Base-by-base conservation (phyloP, 2,797 vertebrate species). In the Acridotheres tristis region DNA sequence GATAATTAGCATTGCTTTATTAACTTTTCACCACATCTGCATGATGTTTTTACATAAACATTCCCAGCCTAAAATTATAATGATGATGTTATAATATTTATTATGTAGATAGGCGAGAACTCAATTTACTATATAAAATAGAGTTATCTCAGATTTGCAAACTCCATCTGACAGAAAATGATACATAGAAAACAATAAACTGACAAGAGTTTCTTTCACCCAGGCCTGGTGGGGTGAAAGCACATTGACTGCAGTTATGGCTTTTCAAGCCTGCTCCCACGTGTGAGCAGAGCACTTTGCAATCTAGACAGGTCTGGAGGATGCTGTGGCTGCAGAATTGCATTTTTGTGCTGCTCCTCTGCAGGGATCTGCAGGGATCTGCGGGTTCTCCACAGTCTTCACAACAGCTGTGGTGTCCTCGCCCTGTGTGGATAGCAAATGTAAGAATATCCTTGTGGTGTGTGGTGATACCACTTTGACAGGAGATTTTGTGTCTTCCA, bases 1-100 rank as follows among this genome's bases (percentile, higher is more conserved):
- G 96, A 80, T 95, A 92, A 96, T 97, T 96, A 97, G 58, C 67
- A 45, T 75, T 0, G 5, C 92, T 95, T 95, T 97, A 96, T 95
- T 94, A 91, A 89, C 83, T 62, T 96, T 88, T 81, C 91, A 65
- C 88, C 85, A 94, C 94, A 96, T 94, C 97, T 96, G 96, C 94
- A 92, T 2, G 0, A 43, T 57, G 67, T 88, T 95, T 85, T 78
- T 87, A 54, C 67, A 94, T 78, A 95, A 93, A 94, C 63, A 81
- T 86, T 79, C 58, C 48, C 62, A 93, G 93, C 55, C 90, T 91
- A 40, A 92, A 91, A 95, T 40, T 72, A 89, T 59, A 67, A 58
- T 19, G 83, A 66, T 61, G 89, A 68, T 89, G 68, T 81, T 94
- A 90, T 84, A 95, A 93, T 96, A 96, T 95, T 94, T 95, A 91